These are phyloP conservation scores for Cichladusa arquata DNA, from an alignment of 2,113 vertebrate genomes.

Conservation along the genomic window DNA sequence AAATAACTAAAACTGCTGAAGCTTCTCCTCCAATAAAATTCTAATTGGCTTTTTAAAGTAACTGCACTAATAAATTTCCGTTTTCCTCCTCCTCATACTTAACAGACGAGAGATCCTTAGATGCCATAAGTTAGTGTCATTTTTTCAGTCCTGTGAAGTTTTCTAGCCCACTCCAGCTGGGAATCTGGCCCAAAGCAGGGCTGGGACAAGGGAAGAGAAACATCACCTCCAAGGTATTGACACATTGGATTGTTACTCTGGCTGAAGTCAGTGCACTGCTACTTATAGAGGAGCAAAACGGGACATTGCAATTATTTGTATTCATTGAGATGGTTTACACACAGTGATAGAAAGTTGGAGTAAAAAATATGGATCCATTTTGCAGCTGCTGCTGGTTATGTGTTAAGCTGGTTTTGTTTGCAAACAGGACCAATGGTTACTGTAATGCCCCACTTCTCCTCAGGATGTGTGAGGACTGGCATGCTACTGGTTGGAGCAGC, in stretches of 20 bases:
- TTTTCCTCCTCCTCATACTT: not conserved
- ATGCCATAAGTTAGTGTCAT: not conserved
- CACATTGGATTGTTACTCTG: not conserved
- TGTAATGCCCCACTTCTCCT: not conserved
- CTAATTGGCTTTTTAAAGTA: constrained; percentile 37
- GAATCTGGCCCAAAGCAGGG: not conserved
- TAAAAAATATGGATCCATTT: not conserved
- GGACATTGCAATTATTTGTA: not conserved
- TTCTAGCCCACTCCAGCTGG: not conserved
- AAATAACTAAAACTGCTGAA: constrained; percentile 37
- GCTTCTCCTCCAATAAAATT: constrained; percentile 40
- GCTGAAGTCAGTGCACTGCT: not conserved
- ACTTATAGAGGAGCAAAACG: not conserved
- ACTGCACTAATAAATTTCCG: constrained; percentile 4
- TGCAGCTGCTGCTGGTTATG: not conserved
- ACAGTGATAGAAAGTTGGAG: not conserved
- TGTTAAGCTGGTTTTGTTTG: not conserved
- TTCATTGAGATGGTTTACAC: not conserved
- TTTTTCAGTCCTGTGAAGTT: not conserved
- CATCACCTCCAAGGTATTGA: accelerated
- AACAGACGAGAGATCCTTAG: not conserved
- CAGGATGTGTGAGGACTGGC: not conserved
- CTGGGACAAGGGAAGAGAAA: not conserved
- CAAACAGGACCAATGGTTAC: not conserved
- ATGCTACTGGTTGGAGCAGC: not conserved